Conservation (phyloP, 30 jellyfish, hydroid and myxozoan species). For the Aurelia coerulea region DNA sequence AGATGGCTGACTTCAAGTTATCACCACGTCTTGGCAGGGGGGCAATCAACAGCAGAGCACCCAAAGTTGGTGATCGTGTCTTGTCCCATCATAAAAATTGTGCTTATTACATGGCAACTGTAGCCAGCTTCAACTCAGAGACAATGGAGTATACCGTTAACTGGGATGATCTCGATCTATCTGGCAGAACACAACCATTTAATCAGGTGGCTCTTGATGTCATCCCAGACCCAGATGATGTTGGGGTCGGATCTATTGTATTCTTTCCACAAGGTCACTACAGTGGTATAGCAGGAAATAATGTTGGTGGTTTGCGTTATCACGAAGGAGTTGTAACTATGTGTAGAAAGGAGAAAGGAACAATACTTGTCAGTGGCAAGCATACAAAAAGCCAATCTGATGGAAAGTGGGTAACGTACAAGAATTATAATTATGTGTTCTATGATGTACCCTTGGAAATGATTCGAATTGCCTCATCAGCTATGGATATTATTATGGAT, state of each 20-base stretch:
- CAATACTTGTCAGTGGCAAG: conserved; percentile 44
- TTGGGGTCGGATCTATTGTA: conserved; percentile 79
- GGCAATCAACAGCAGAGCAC: conserved; percentile 39
- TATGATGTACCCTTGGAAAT: conserved; percentile 35
- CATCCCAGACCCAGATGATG: conserved; percentile 80
- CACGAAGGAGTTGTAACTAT: conserved; percentile 85
- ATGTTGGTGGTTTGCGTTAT: conserved; percentile 74
- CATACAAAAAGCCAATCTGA: conserved; percentile 78
- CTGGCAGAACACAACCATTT: conserved; percentile 77
- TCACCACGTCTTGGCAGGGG: background rate
- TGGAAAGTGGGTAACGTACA: conserved; percentile 73
- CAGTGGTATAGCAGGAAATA: conserved; percentile 77
- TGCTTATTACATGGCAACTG: conserved; percentile 88
- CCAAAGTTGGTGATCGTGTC: conserved; percentile 86
- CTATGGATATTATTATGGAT: conserved; percentile 72
- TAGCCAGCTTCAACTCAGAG: conserved; percentile 51
- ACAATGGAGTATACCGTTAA: conserved; percentile 76
- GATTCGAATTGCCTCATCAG: conserved; percentile 84
- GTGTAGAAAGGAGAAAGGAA: background rate
- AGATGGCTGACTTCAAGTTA: background rate
- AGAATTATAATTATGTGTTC: conserved; percentile 55
- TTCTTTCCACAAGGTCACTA: conserved; percentile 87
- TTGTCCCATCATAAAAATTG: conserved; percentile 68
- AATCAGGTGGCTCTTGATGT: conserved; percentile 79
- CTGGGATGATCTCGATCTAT: conserved; percentile 91